Evolutionary conservation across 2,888 invertebrate genomes (phyloP).

Genomic region (Nephrocerus scutellatus): DNA sequence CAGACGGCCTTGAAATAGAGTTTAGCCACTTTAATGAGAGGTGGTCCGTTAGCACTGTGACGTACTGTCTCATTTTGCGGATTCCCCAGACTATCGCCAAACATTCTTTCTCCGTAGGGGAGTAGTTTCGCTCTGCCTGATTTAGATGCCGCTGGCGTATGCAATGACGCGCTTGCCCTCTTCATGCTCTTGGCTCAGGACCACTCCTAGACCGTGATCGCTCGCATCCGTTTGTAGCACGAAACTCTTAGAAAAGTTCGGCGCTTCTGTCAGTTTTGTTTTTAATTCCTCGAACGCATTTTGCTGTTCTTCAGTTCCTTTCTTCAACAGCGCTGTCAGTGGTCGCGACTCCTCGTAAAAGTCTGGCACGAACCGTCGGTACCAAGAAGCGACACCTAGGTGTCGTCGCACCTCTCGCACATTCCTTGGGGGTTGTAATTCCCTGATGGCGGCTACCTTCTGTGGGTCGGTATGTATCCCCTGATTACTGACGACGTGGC

Average conservation of each 20-base stretch:
- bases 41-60: not conserved
- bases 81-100: too few species aligned
- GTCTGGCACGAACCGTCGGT: too few species aligned
- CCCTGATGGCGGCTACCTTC: slow-evolving; percentile 5
- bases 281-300: not conserved
- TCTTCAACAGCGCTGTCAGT: slow-evolving; percentile 8
- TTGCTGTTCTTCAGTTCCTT: not conserved
- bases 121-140: too few species aligned
- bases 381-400: not conserved
- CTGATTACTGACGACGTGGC: not conserved
- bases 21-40: slow-evolving; percentile 2
- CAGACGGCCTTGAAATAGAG: slow-evolving; percentile 5
- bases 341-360: not conserved
- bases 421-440: not conserved
- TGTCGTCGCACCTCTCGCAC: not conserved
- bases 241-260: not conserved
- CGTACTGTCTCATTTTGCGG: slow-evolving; percentile 2
- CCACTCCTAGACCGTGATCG: not conserved
- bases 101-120: not conserved
- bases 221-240: not conserved
- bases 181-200: not conserved
- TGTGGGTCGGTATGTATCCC: slow-evolving; percentile 5
- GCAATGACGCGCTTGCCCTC: not conserved
- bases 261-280: not conserved
- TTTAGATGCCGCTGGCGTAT: not conserved